phyloP scores from a whole-genome alignment of 2,113 vertebrate species.

The Gasterosteus aculeatus region DNA sequence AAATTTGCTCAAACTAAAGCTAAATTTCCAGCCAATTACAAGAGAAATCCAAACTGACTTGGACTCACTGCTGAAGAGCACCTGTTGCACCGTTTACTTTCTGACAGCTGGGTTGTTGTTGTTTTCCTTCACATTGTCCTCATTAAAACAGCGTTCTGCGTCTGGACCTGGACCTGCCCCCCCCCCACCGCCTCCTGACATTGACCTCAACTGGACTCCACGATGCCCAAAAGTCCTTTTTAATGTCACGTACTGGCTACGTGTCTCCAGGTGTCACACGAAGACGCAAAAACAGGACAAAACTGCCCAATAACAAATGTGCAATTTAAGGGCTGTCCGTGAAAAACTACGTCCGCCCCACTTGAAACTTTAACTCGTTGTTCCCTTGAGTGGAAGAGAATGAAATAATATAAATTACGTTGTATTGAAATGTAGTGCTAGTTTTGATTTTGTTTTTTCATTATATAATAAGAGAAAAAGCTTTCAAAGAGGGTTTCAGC shows the following conservation, averaged over 20 bases:
- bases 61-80: neutral
- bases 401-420: neutral
- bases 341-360: neutral
- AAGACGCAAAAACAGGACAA: neutral
- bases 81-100: constrained; percentile 1
- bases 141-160: constrained; percentile 43
- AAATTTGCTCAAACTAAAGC: constrained; percentile 10
- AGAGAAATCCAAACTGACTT: constrained; percentile 46
- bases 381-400: no score
- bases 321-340: neutral
- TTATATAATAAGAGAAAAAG: neutral
- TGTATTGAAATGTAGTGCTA: neutral
- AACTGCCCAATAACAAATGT: neutral
- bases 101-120: constrained; percentile 14
- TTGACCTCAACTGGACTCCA: constrained; percentile 2
- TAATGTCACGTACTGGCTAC: no score
- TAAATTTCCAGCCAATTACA: constrained; percentile 38
- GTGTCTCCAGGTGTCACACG: no score
- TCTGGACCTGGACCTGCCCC: neutral
- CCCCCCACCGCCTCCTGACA: neutral
- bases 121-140: constrained; percentile 19
- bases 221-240: no score
- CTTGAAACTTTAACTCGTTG: no score
- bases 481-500: neutral
- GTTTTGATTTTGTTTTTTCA: neutral